Base-by-base conservation (phyloP, 2,797 vertebrate genomes). In the Dromococcyx pavoninus region DNA sequence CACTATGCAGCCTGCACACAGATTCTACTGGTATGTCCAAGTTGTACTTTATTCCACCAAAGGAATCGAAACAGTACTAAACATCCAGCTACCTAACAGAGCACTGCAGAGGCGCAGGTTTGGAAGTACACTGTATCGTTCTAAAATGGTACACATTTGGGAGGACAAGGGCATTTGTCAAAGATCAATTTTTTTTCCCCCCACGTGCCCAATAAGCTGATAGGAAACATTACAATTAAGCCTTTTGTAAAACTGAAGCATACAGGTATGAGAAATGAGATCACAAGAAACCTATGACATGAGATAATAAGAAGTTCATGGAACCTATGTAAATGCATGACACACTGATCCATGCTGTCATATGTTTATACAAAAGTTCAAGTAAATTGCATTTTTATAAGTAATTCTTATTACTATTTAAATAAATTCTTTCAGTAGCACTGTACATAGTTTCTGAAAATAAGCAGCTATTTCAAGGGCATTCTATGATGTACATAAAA, bases 281-380 rank as follows among this genome's bases (percentile, higher is more conserved):
- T 37, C 41, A 39, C n/a, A 43, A 80, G 30, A 2, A 75, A 13
- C 16, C 32, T 54, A 7, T 9, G 19, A 74, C 1, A 0, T 17
- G 22, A 80, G 67, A 70, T 23, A 76, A 87, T 1, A 3, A 71
- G 27, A 58, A 77, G 65, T 14, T 79, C 48, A 0, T 5, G 9
- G 37, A 76, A 86, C 11, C 23, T 56, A 61, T 1, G 2, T 9
- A 73, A 85, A 67, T 33, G 61, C 1, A 39, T 80, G 17, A 17
- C 53, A 71, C 11, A 46, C 7, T 9, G 56, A 58, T 12, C 46
- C 71, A 43, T 70, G n/a, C 1, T 48, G 14, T 1, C 70, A 13
- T 5, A 37, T 1, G 13, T 33, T 75, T 37, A 66, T 41, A 70
- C 2, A 58, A 3, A 85, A 74, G 14, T 19, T 65, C 27, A 77